A percentile compares a stretch with the other conserved stretches of the same genome.
These are phyloP conservation scores for Pseudanteris insignis DNA, from an alignment of 2,888 invertebrate genomes.

Conservation along the genomic window DNA sequence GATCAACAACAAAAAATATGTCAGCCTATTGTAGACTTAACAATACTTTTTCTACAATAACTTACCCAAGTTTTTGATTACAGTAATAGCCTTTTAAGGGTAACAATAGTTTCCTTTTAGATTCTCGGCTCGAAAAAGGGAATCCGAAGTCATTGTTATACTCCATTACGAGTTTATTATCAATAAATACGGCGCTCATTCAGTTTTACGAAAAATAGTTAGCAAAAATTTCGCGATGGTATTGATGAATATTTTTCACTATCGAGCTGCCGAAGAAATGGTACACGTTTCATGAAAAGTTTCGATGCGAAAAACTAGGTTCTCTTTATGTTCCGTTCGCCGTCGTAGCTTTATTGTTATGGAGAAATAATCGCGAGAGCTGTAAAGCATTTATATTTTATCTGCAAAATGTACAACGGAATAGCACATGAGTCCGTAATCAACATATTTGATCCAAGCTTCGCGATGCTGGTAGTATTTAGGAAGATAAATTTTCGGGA, in stretches of 20 bases:
- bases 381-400: constrained; percentile 8
- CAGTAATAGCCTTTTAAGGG: constrained; percentile 11
- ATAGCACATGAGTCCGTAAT: too few relatives aligned
- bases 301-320: not conserved
- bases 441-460: too few relatives aligned
- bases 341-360: constrained; percentile 3
- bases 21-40: constrained; percentile 11
- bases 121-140: constrained; percentile 15
- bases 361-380: constrained; percentile 15
- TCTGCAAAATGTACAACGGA: constrained; percentile 10
- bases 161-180: constrained; percentile 9
- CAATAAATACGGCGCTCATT: constrained; percentile 1
- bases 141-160: not conserved
- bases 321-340: constrained; percentile 7
- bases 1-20: too few relatives aligned
- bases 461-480: too few relatives aligned
- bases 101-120: constrained; percentile 21
- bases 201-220: not conserved
- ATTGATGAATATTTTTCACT: constrained; percentile 2
- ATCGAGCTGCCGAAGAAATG: constrained; percentile 1
- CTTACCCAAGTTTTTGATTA: constrained; percentile 17
- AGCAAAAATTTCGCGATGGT: not conserved
- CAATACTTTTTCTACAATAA: constrained; percentile 21
- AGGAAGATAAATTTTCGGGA: too few relatives aligned
- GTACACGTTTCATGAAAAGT: constrained; percentile 6